These are phyloP conservation scores for Anser brachyrhynchus DNA, from an alignment of 2,113 vertebrate genomes.

Conservation along the genomic window DNA sequence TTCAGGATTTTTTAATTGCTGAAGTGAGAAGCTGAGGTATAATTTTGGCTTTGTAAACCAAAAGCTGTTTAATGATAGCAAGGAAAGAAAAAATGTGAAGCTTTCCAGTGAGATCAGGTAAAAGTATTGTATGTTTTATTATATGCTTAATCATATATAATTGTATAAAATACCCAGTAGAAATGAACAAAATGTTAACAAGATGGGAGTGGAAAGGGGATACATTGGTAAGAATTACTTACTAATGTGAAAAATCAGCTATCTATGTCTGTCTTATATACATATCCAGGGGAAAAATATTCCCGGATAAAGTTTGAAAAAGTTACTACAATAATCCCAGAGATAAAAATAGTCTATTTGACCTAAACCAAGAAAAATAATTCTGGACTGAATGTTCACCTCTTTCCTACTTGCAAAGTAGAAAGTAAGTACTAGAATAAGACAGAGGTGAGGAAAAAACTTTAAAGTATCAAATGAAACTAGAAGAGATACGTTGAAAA, in stretches of 20 bases:
- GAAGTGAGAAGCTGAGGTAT: neutral
- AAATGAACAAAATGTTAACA: neutral
- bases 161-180: neutral
- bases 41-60: constrained; percentile 18
- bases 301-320: neutral
- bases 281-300: neutral
- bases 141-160: neutral
- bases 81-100: neutral
- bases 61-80: neutral
- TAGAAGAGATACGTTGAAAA: neutral
- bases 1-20: neutral
- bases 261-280: neutral
- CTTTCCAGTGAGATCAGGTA: neutral
- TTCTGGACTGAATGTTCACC: neutral
- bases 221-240: neutral
- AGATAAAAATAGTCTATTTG: neutral
- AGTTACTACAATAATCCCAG: neutral
- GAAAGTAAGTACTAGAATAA: neutral
- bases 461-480: neutral
- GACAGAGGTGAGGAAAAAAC: neutral
- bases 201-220: neutral
- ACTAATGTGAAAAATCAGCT: neutral
- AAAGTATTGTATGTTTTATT: neutral
- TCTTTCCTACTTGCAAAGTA: neutral
- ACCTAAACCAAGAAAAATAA: neutral